Conservation (phyloP, 2,888 invertebrate genomes). For the Patella ulyssiponensis region DNA sequence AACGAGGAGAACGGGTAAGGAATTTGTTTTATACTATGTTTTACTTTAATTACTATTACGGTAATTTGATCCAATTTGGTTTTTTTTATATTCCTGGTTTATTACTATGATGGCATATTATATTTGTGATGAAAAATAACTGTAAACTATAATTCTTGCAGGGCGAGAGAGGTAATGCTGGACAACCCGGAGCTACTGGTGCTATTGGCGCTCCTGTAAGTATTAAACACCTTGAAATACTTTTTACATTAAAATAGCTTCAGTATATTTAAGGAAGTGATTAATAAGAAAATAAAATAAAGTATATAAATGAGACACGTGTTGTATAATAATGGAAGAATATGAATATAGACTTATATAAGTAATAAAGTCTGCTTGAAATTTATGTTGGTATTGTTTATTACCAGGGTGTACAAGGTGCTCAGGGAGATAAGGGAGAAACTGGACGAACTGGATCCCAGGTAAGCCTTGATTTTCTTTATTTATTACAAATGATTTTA, state of each 20-base stretch:
- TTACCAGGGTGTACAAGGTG: constrained; percentile 49
- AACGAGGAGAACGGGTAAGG: constrained; percentile 50
- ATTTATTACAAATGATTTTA: background rate
- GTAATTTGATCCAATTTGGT: no score
- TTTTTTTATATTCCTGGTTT: no score
- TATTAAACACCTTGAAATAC: constrained; percentile 5
- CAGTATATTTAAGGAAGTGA: no score
- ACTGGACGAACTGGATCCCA: constrained; percentile 49
- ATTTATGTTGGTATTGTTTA: background rate
- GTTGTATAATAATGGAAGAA: no score
- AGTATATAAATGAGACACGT: no score
- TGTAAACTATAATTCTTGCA: constrained; percentile 26
- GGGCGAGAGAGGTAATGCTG: constrained; percentile 80
- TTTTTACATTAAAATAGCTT: no score
- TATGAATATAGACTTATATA: no score
- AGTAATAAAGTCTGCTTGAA: no score
- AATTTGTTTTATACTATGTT: background rate
- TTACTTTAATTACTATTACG: no score
- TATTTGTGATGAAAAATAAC: no score
- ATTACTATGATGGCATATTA: no score
- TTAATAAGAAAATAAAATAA: no score
- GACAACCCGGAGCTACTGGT: constrained; percentile 74
- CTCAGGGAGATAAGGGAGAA: constrained; percentile 51
- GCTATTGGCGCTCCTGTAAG: constrained; percentile 52
- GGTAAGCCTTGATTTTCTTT: constrained; percentile 24